Conservation (phyloP, 2,113 vertebrate genomes). For the Silurus meridionalis region DNA sequence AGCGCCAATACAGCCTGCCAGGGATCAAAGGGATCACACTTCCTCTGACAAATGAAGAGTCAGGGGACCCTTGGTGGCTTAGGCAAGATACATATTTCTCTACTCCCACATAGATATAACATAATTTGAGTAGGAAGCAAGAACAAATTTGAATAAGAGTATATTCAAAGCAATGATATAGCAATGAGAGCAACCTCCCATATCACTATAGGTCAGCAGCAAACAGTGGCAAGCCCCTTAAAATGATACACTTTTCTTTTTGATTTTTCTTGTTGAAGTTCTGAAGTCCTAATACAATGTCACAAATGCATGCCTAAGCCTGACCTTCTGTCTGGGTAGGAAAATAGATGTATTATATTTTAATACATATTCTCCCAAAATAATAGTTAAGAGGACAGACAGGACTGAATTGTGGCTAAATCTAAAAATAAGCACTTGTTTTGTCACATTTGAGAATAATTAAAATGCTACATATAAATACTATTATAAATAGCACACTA, state of each 20-base stretch:
- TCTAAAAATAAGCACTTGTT: slow-evolving; percentile 70
- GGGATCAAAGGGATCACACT: slow-evolving; percentile 30
- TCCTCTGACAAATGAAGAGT: slow-evolving; percentile 5
- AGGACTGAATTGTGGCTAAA: slow-evolving; percentile 58
- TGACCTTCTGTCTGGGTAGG: background rate
- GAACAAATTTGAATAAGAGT: background rate
- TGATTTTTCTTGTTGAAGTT: background rate
- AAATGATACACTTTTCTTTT: background rate
- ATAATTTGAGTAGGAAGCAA: background rate
- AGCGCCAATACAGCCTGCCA: background rate
- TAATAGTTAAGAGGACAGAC: slow-evolving; percentile 21
- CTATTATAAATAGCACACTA: slow-evolving; percentile 44
- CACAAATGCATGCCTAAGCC: background rate
- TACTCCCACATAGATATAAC: slow-evolving; percentile 1
- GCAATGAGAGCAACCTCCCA: background rate
- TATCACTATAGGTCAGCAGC: background rate
- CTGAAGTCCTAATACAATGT: background rate
- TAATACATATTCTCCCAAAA: background rate
- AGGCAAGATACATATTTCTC: background rate
- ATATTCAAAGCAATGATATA: background rate
- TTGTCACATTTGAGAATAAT: slow-evolving; percentile 62
- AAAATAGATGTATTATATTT: background rate
- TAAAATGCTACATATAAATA: slow-evolving; percentile 47
- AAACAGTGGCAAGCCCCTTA: background rate
- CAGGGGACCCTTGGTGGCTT: background rate